These are phyloP conservation scores for Arenaria interpres DNA, from an alignment of 2,113 vertebrate species.

Conservation along the genomic window DNA sequence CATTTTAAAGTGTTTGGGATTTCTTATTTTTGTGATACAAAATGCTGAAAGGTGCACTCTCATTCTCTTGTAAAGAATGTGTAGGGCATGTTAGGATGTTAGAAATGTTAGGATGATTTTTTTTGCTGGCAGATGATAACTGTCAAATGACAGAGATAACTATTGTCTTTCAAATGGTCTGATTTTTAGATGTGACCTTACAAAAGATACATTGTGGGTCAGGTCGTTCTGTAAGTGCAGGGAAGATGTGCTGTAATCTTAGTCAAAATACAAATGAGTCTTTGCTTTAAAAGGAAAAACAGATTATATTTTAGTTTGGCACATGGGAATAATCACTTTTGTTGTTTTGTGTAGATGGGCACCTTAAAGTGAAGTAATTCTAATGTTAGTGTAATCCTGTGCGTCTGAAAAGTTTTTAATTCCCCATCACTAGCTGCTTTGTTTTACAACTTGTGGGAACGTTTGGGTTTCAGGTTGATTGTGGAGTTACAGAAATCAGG, in stretches of 20 bases:
- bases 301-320: background rate
- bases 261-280: background rate
- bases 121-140: background rate
- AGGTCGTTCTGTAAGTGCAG: background rate
- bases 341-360: background rate
- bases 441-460: background rate
- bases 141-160: background rate
- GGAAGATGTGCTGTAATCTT: background rate
- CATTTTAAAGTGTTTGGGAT: background rate
- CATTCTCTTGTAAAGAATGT: background rate
- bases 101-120: background rate
- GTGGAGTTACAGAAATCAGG: background rate
- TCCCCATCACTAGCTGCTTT: conserved; percentile 3
- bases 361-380: accelerated
- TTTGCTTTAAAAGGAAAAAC: background rate
- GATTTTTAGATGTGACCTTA: background rate
- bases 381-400: background rate
- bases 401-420: background rate
- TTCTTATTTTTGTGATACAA: background rate
- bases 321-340: background rate
- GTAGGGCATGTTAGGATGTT: background rate
- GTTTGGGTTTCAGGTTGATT: background rate
- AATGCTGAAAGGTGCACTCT: background rate
- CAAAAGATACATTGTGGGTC: background rate
- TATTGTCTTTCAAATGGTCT: background rate